phyloP scores from a whole-genome alignment of 2,113 vertebrate genomes.

The Phocoena phocoena region DNA sequence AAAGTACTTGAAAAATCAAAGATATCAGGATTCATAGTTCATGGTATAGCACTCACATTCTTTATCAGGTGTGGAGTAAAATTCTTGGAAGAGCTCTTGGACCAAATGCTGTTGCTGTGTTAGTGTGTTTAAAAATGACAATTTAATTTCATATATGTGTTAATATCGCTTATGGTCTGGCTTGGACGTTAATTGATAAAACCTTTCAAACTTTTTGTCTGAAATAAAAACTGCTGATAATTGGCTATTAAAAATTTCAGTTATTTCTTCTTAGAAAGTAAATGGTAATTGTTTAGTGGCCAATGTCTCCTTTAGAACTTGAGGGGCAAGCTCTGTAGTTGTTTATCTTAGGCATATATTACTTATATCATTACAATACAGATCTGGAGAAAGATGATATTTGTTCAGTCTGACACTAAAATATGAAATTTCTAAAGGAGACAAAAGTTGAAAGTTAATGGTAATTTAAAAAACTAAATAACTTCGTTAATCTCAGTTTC shows the following conservation, averaged over 20 bases:
- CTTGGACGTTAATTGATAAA: slow-evolving; percentile 32
- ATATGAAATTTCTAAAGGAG: neutral
- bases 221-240: neutral
- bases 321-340: neutral
- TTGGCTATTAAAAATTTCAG: neutral
- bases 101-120: neutral
- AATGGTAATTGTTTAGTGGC: neutral
- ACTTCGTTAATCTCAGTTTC: neutral
- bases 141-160: slow-evolving; percentile 35
- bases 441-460: neutral
- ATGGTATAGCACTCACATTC: neutral
- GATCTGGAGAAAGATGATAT: neutral
- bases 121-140: slow-evolving; percentile 9
- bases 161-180: slow-evolving; percentile 32
- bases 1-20: slow-evolving; percentile 43
- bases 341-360: neutral
- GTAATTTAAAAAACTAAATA: neutral
- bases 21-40: neutral
- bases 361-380: neutral
- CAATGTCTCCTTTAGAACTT: neutral
- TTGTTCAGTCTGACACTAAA: neutral
- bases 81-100: neutral
- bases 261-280: neutral
- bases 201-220: slow-evolving; percentile 27
- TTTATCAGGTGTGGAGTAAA: slow-evolving; percentile 9